Evolutionary conservation across 2,888 invertebrate genomes (phyloP).

Genomic region (Choreutis nemorana): DNA sequence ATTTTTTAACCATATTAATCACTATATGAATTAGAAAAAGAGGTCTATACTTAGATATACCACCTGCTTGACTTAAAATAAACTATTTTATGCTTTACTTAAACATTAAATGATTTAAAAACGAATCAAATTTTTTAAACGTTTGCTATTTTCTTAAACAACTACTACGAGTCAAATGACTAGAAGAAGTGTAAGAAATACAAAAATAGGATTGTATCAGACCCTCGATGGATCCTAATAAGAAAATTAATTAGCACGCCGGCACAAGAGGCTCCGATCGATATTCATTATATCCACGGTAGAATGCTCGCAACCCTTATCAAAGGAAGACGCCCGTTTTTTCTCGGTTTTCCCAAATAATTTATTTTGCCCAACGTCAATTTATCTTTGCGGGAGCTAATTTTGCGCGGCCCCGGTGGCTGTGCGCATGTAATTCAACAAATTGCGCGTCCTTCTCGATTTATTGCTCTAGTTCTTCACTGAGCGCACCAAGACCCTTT

Average conservation of each 20-base stretch:
- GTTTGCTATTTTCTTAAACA: no score
- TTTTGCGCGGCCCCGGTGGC: constrained; percentile 64
- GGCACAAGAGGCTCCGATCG: constrained; percentile 27
- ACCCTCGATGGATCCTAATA: constrained; percentile 3
- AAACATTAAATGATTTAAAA: no score
- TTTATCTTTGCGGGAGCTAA: constrained; percentile 66
- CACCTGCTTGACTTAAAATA: no score
- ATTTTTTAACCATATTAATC: no score
- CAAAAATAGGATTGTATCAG: not conserved
- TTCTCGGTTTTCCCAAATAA: constrained; percentile 67
- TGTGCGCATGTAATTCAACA: constrained; percentile 67
- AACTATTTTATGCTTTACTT: no score
- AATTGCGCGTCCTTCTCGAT: constrained; percentile 62
- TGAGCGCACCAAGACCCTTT: constrained; percentile 46
- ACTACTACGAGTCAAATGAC: no score
- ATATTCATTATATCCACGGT: constrained; percentile 56
- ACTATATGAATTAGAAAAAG: no score
- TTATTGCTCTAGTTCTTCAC: constrained; percentile 60
- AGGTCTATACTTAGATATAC: no score
- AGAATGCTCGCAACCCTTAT: constrained; percentile 58
- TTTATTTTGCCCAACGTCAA: constrained; percentile 64
- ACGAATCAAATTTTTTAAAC: no score
- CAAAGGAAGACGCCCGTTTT: constrained; percentile 63
- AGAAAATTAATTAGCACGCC: constrained; percentile 10
- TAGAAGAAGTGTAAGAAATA: no score